Base-by-base conservation (phyloP, 2,888 invertebrate species). In the Melikaiella ostensackeni region DNA sequence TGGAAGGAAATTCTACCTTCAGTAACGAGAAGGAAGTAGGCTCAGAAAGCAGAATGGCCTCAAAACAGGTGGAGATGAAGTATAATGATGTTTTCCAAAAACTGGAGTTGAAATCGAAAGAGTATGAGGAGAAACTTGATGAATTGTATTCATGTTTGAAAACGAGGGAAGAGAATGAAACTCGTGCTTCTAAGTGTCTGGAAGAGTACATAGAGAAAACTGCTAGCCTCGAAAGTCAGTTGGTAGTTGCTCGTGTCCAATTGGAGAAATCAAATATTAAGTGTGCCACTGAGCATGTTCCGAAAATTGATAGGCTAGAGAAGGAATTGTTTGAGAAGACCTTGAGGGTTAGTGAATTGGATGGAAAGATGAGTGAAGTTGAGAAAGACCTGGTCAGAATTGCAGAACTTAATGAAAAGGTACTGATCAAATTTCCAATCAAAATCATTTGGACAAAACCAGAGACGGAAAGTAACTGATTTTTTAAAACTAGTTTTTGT, bases 251-350 rank as follows among this genome's bases (percentile, higher is more conserved):
- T 6, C 82, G 81, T 21, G 75, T 63, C 0, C 75, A 87, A 62
- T 77, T 88, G 19, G 84, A 88, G 16, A 77, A 83, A 74, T 79
- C 74, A n/a, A 80, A 81, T 13, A 61, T 77, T 8, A 82, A 76
- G 74, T 85, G 82, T 46, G 76, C 70, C 6, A 80, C 80, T n/a
- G 85, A 87, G 38, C 86, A 88, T 21, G 74, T 85, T 9, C 77
- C 84, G 2, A 85, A 83, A 73, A 86, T 90, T 21, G 82, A 84
- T 24, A 77, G 79, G 33, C 70, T 89, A 38, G 84, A 88, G 57
- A 78, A 77, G 19, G 85, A 88, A 55, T 66, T 87, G 21, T 74
- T 38, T 2, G 64, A 42, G 1, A 88, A 87, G 59, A 80, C 55
- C 55, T n/a, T 75, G 13, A 79, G 64, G 2, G 77, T 87, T 50